phyloP scores from a whole-genome alignment of 2,888 invertebrate genomes.

The Dusona sp. region DNA sequence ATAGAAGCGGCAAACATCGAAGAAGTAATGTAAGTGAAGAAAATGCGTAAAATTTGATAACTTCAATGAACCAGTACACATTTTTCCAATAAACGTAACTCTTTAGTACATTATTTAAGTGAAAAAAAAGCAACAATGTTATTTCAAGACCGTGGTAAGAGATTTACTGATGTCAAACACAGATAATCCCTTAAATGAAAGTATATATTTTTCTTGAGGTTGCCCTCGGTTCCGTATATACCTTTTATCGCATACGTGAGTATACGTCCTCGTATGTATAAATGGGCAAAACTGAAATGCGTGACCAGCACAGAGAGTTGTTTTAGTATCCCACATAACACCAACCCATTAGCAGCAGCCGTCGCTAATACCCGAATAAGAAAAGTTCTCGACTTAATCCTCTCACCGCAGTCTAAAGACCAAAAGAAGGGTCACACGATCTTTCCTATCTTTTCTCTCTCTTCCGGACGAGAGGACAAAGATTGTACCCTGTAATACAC shows the following conservation, averaged over 20 bases:
- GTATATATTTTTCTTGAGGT: neutral
- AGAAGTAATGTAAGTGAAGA: neutral
- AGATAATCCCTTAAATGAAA: neutral
- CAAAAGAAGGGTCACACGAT: conserved; percentile 25
- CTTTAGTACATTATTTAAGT: neutral
- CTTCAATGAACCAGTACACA: too few species aligned
- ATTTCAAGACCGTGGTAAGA: neutral
- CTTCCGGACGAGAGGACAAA: conserved; percentile 15
- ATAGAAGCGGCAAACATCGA: too few species aligned
- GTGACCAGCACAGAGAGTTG: conserved; percentile 46
- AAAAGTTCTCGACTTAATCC: conserved; percentile 76
- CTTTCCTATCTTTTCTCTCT: conserved; percentile 19
- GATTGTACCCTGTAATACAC: conserved; percentile 21
- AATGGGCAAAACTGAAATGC: conserved; percentile 39
- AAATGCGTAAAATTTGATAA: too few species aligned
- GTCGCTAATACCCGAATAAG: conserved; percentile 74
- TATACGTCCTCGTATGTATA: neutral
- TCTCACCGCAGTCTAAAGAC: conserved; percentile 25
- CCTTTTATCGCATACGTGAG: neutral
- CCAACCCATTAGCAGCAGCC: conserved; percentile 75
- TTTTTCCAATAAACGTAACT: neutral
- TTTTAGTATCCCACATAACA: conserved; percentile 37
- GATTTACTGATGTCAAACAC: neutral
- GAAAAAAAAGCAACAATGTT: neutral
- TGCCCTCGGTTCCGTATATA: neutral